Base-by-base conservation (phyloP, 2,888 invertebrate species). In the Macrosiphum euphorbiae region DNA sequence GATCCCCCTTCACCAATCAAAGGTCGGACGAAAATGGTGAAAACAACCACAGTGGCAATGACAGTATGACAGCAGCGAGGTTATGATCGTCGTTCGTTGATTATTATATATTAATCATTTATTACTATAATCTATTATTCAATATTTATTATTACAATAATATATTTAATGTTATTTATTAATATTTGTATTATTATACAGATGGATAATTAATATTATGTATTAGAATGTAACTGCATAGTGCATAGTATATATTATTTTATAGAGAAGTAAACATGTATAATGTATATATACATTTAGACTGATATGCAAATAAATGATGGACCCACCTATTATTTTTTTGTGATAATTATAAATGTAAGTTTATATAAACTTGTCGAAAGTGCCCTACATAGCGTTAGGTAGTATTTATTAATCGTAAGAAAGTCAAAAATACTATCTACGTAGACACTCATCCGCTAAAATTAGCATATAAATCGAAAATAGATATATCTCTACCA, bases 391-490 rank as follows among this genome's bases (percentile, higher is more conserved):
- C 7, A n/a, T 67, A 16, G 4, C 28, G 7, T 35, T 78, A 35
- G 20, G 35, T 13, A 35, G 35, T 78, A 78, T 78, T 78, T 67
- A 67, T 78, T 35, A 78, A 35, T 78, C 35, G 7, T 78, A 35
- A 35, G 35, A 78, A 78, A 78, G 8, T 35, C 35, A 78, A 78
- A 78, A 78, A 35, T 35, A 35, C 20, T 78, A 35, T 78, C 35
- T 35, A 78, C 7, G 5, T n/a, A 67, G 16, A 5, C 20, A 58
- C 24, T 58, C 55, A 35, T 78, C 2, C 20, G 35, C 1, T 78
- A 78, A 78, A 78, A 78, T 78, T 78, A 78, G 78, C 78, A 78
- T 78, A 78, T 78, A 78, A 78, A 78, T 78, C 35, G 78, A 78
- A 78, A 35, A 78, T 35, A 35, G 20, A 35, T 78, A 78, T 78